Evolutionary conservation across 2,888 invertebrate genomes (phyloP), one percentile per base, ranked within the genome.

Genomic region (Elysia crispata): DNA sequence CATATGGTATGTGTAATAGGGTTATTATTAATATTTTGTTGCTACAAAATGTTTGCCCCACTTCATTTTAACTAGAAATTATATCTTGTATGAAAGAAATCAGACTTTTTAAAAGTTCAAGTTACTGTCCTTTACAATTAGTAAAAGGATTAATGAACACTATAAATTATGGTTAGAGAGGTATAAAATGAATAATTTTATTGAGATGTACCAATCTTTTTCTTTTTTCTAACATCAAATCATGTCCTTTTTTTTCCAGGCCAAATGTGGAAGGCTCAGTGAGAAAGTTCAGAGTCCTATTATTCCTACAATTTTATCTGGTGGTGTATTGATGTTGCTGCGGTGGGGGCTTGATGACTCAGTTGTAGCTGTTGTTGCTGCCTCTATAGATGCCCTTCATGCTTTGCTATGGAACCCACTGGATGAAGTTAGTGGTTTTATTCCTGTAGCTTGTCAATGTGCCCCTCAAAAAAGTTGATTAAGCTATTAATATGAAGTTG

Each of bases 261-360:
- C 91, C 13, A 90, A 91, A 81, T 84, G 85, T 74, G 97, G 97
- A n/a, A 95, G 94, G 85, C 96, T 97, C 86, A 95, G 95, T 90
- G 94, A 94, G 78, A 94, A 95, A 11, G 93, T 97, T 75, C 95
- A 96, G 77, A 94, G 96, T 74, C 95, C 97, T 18, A 92, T 94
- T 0, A 83, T 94, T n/a, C 91, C 92, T 0, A 91, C 93, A 5
- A 87, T 94, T 3, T 81, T 94, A 94, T 87, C 96, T 94, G 92
- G 96, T 94, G 94, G 95, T 94, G 90, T 94, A 20, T 95, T 97
- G 88, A 95, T 97, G 87, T 93, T 97, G 0, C 88, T 97, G 75
- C 94, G 98, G 86, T 96, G 96, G 93, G 95, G 97, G 0, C 92
- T 98, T 85, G 98, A 98, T 92, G 97, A 97, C 88, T 95, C 95